A percentile compares a stretch with the other conserved stretches of the same genome.
Evolutionary conservation across 1,140 invertebrate species (phyloP).

Genomic region (Lepidurus arcticus): DNA sequence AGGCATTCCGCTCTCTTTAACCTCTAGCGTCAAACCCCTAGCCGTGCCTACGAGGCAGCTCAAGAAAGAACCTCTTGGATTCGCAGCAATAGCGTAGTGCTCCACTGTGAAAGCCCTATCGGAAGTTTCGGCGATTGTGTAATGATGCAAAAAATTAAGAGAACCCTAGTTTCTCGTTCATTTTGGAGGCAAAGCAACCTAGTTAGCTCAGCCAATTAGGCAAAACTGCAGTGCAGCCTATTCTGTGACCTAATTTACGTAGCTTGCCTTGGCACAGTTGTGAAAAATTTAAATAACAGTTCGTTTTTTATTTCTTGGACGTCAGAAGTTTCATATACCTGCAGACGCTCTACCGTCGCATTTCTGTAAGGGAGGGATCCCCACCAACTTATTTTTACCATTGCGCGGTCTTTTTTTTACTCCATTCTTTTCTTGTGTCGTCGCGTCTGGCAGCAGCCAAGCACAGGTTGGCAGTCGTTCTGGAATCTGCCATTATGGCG

Average conservation of each 20-base stretch:
- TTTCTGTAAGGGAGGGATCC: not conserved
- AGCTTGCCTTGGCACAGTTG: not conserved
- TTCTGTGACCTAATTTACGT: not conserved
- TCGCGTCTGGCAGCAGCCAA: not conserved
- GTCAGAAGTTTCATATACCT: too few species aligned
- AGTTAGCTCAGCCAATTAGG: not conserved
- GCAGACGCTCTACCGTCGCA: not conserved
- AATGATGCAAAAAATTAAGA: too few species aligned
- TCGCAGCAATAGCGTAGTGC: too few species aligned
- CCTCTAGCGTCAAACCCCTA: not conserved
- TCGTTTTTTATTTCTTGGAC: not conserved
- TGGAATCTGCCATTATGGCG: not conserved
- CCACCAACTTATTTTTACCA: not conserved
- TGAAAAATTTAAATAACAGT: slow-evolving; percentile 12
- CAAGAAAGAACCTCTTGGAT: too few species aligned
- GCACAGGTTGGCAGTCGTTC: slow-evolving; percentile 20
- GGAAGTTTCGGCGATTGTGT: too few species aligned
- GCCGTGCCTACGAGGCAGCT: too few species aligned
- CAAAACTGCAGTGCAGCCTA: not conserved
- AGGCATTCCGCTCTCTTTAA: not conserved
- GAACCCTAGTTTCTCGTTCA: too few species aligned
- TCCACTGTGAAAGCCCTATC: too few species aligned
- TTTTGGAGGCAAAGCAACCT: not conserved
- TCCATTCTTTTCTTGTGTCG: not conserved
- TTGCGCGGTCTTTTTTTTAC: not conserved